Percentiles rank a stretch among this genome's conserved stretches.
Conservation (phyloP, 2,888 invertebrate species). For the Leucophenga maculata region DNA sequence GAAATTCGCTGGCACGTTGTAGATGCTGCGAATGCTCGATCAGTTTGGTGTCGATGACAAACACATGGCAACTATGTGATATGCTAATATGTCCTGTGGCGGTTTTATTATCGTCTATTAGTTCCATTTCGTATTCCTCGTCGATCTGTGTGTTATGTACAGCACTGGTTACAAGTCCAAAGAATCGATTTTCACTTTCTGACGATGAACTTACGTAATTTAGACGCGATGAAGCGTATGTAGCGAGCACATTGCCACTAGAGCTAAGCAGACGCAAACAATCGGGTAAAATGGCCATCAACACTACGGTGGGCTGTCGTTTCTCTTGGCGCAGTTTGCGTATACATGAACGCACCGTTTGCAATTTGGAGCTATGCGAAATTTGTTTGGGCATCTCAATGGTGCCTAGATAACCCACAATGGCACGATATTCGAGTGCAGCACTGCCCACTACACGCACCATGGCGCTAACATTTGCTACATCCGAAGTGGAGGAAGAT, state of each 20-base stretch:
- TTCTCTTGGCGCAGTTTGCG: constrained; percentile 90
- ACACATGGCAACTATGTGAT: constrained; percentile 94
- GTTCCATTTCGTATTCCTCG: constrained; percentile 65
- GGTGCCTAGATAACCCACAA: constrained; percentile 95
- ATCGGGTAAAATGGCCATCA: constrained; percentile 87
- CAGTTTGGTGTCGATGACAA: constrained; percentile 91
- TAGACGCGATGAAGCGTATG: constrained; percentile 88
- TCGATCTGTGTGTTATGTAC: constrained; percentile 74
- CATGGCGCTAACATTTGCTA: constrained; percentile 73
- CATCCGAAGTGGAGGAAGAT: constrained; percentile 60
- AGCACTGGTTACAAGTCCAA: constrained; percentile 92
- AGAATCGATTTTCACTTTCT: constrained; percentile 92
- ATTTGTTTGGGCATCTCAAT: constrained; percentile 94
- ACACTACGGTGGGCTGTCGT: constrained; percentile 86
- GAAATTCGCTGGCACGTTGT: constrained; percentile 86
- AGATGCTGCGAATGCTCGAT: constrained; percentile 86
- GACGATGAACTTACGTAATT: constrained; percentile 92
- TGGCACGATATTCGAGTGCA: constrained; percentile 83
- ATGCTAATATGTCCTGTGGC: constrained; percentile 73
- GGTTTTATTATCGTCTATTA: constrained; percentile 37
- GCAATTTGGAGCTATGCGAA: constrained; percentile 81
- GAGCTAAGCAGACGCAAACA: constrained; percentile 86
- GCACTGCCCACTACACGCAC: constrained; percentile 65
- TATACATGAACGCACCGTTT: constrained; percentile 89
- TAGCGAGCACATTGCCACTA: constrained; percentile 85